Base-by-base conservation (phyloP, 2,888 invertebrate species). In the Trissolcus brochymenae region DNA sequence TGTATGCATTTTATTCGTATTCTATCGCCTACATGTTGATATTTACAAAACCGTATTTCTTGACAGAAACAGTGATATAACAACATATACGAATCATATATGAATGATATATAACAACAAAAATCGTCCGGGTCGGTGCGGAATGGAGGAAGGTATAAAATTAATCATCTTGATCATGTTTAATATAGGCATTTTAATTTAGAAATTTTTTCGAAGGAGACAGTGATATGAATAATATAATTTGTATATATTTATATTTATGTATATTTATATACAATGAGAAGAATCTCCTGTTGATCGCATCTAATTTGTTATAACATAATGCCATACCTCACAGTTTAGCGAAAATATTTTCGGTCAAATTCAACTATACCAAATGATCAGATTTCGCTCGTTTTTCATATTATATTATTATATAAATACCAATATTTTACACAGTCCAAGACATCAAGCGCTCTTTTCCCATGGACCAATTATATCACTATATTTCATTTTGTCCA, bases 171-270 rank as follows among this genome's bases (percentile, higher is more conserved):
- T 68, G 59, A 67, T 75, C 59, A 62, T 79, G 82, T 85, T 90
- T 89, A 90, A 90, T 91, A 91, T 91, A 91, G 91, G 90, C 88
- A 90, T 87, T 90, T 90, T 91, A 93, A 93, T 94, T 94, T 93
- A 93, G 93, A 94, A 94, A 94, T 93, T 91, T 91, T 35, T 92
- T 93, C 91, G 93, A 93, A 93, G 93, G 93, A 93, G 93, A 93
- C 93, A 93, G 93, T 93, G 92, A 93, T 93, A 93, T 93, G 93
- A 93, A 90, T 86, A 86, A 84, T 85, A 85, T 84, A 83, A 82
- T 85, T 80, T 76, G 67, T 78, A 82, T 82, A 79, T 82, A 74
- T 70, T 65, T 74, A 70, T 74, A 68, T 74, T 76, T 78, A 76
- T 78, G 80, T 87, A 90, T 91, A 90, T 89, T 90, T 91, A 91